A percentile compares a stretch with the other conserved stretches of the same genome.
Evolutionary conservation across 2,888 invertebrate species (phyloP).

Genomic region (Rhorus exstirpatorius): DNA sequence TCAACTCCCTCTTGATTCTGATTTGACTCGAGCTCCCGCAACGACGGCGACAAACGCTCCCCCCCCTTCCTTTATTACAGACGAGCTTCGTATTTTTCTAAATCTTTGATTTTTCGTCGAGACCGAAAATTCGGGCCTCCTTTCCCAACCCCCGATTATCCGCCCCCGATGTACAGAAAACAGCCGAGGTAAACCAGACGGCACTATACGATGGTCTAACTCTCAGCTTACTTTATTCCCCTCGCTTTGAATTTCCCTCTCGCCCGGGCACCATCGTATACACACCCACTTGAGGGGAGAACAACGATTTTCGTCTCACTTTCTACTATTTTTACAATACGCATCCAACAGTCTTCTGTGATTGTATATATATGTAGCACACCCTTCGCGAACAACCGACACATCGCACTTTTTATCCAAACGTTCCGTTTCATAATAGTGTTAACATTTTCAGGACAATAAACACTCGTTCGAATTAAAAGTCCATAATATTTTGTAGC

Average conservation of each 20-base stretch:
- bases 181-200: constrained; percentile 26
- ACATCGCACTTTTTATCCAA: constrained; percentile 25
- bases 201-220: neutral
- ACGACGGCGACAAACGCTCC: constrained; percentile 19
- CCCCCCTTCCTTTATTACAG: neutral
- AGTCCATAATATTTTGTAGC: too few relatives aligned
- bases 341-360: constrained; percentile 38
- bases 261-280: constrained; percentile 4
- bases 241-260: constrained; percentile 37
- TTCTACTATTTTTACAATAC: constrained; percentile 65
- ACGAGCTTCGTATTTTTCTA: constrained; percentile 13
- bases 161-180: constrained; percentile 39
- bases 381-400: constrained; percentile 47
- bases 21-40: constrained; percentile 4
- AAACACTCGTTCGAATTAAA: neutral
- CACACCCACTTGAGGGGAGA: constrained; percentile 41
- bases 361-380: constrained; percentile 19
- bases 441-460: neutral
- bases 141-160: constrained; percentile 38
- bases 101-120: constrained; percentile 71
- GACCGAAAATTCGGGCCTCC: constrained; percentile 71
- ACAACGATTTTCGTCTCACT: constrained; percentile 54
- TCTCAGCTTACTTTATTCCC: constrained; percentile 15
- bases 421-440: constrained; percentile 22
- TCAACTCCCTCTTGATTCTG: constrained; percentile 32